Base-by-base conservation (phyloP, 2,797 vertebrate genomes). In the Enteromius radiatus region DNA sequence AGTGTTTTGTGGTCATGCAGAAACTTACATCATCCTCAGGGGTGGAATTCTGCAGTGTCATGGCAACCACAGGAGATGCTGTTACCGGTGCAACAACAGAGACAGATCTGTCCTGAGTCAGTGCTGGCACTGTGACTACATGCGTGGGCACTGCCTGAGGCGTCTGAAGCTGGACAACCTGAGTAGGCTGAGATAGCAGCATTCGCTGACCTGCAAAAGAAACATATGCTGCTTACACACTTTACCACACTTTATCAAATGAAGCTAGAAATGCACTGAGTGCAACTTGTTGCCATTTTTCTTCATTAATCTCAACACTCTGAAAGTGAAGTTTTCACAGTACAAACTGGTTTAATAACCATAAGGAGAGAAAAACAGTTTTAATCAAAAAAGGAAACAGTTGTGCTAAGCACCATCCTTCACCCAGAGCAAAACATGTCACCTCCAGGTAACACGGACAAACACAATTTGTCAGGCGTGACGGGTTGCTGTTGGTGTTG, bases 21-120 rank as follows among this genome's bases (percentile, higher is more conserved):
- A 56, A 76, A 97, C 98, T 98, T 93, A 99, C 98, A 82, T 99
- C 96, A 59, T 96, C 94, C 0, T 95, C 95, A 71, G 90, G 91
- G 19, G 90, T 90, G 52, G 91, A 85, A 81, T 64, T 87, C 49
- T 86, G 89, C 41, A 93, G 88, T 9, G 89, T 80, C 82, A 92
- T 64, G 0, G 90, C 85, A 28, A 92, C 87, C 43, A 92, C 31
- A 0, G 91, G 82, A 4, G 91, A 87, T 38, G 89, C 84, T 4
- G 89, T 63, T 2, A 88, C 85, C 1, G 88, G 88, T 49, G 88
- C 76, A 10, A 91, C 63, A 3, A 88, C 86, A 5, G 87, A 63
- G 91, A 84, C 28, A 0, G 94, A 86, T 0, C 92, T 86, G 12
- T 95, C 96, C 87, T 93, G 92, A 5, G 86, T 19, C 9, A 94